Conservation (phyloP, 2,888 invertebrate species). For the Candidula unifasciata region DNA sequence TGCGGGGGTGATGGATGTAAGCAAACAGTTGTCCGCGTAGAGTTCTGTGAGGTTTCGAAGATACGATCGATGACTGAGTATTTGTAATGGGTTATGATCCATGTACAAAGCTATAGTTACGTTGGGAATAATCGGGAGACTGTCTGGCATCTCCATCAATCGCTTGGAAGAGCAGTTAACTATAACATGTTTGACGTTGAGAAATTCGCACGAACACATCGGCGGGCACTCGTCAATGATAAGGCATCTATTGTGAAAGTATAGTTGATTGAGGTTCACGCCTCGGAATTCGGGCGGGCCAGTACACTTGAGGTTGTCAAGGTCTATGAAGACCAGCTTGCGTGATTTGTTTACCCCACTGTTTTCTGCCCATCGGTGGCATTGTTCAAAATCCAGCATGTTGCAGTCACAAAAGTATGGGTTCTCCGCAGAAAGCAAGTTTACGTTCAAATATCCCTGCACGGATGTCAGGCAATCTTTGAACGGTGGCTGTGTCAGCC, state of each 20-base stretch:
- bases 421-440: constrained; percentile 35
- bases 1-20: constrained; percentile 45
- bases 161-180: constrained; percentile 43
- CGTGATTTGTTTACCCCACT: neutral
- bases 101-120: constrained; percentile 5
- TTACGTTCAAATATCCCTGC: neutral
- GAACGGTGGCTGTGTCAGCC: constrained; percentile 37
- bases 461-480: neutral
- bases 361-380: neutral
- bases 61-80: constrained; percentile 33
- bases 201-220: constrained; percentile 8
- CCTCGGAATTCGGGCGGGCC: neutral
- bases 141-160: constrained; percentile 48
- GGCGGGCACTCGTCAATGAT: constrained; percentile 36
- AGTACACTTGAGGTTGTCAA: constrained; percentile 27
- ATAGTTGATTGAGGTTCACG: neutral
- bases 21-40: constrained; percentile 37
- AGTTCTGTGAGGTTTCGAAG: constrained; percentile 37
- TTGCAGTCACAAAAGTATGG: constrained; percentile 53
- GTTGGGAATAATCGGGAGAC: constrained; percentile 24
- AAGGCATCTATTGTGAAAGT: constrained; percentile 26
- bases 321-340: constrained; percentile 23
- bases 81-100: constrained; percentile 47
- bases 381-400: constrained; percentile 40
- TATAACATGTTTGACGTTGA: neutral